Base-by-base conservation (phyloP, 2,113 vertebrate genomes). In the Datnioides undecimradiatus region DNA sequence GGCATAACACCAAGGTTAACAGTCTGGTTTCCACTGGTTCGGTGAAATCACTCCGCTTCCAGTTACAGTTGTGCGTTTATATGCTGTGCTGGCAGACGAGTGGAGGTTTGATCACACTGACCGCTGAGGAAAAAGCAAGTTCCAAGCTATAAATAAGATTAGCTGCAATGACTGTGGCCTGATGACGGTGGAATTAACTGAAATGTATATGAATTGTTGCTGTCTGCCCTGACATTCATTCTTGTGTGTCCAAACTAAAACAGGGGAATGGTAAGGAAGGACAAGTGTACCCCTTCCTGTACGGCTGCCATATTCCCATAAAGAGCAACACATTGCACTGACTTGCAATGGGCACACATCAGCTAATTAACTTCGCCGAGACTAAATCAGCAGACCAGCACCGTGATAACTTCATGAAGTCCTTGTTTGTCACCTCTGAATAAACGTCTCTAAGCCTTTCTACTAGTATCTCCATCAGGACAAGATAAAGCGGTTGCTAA, bases 401-500 rank as follows among this genome's bases (percentile, higher is more conserved):
- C 63, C 6, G 51, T 14, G 48, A 72, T 29, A 9, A 55, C 49
- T 64, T 71, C 33, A 59, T 10, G 6, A 21, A 45, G 51, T 36
- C 25, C 40, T 68, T 78, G 57, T 85, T 85, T 81, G 73, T 83
- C 88, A 76, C 73, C 67, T 76, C 68, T 31, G 48, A 57, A 60
- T 46, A 52, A 92, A 74, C n/a, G 75, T 79, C 78, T 76, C 73
- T n/a, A 77, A 86, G 86, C 72, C 23, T 73, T 60, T 65, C 51
- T 40, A 17, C 66, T 0, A 9, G 25, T 21, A 57, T 69, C 79
- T 83, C 83, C 80, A 41, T 68, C 74, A 60, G 71, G 77, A 85
- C 41, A 43, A 43, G 70, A 86, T 88, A 73, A 76, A 84, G 48
- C 70, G 54, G 93, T 95, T 94, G 91, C 94, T 90, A 87, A 84